phyloP scores from a whole-genome alignment of 2,797 vertebrate species.

The Centroberyx gerrardi region DNA sequence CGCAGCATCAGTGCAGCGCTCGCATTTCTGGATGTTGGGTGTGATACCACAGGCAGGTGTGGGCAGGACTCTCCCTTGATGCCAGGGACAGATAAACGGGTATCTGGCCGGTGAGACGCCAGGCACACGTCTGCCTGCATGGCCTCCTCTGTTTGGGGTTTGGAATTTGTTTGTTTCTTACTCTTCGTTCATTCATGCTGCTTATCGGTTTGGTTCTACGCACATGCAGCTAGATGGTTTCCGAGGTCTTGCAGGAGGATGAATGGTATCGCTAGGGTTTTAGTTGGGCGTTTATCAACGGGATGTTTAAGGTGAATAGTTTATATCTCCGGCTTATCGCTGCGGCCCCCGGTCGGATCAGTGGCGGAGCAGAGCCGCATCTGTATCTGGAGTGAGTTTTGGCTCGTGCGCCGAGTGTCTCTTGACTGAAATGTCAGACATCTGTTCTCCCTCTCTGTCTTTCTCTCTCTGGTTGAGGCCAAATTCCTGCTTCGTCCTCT shows the following conservation, averaged over 20 bases:
- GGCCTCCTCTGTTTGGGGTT: constrained; percentile 64
- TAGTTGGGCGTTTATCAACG: constrained; percentile 50
- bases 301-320: constrained; percentile 56
- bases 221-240: constrained; percentile 51
- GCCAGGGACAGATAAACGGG: constrained; percentile 74
- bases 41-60: constrained; percentile 70
- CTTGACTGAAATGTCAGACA: constrained; percentile 67
- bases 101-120: constrained; percentile 71
- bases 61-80: constrained; percentile 73
- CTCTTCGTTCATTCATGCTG: constrained; percentile 69
- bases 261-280: constrained; percentile 52
- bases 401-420: constrained; percentile 18
- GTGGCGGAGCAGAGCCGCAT: constrained; percentile 46
- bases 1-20: constrained; percentile 37
- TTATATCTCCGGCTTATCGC: constrained; percentile 49
- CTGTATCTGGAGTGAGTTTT: constrained; percentile 61
- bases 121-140: constrained; percentile 60
- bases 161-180: constrained; percentile 75
- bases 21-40: constrained; percentile 55
- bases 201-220: constrained; percentile 65
- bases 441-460: constrained; percentile 71
- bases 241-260: constrained; percentile 50
- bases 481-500: constrained; percentile 70
- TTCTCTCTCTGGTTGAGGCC: constrained; percentile 55
- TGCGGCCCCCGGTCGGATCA: constrained; percentile 24